Evolutionary conservation across 1,140 invertebrate genomes (phyloP).

Genomic region (Aphelenchoides besseyi): DNA sequence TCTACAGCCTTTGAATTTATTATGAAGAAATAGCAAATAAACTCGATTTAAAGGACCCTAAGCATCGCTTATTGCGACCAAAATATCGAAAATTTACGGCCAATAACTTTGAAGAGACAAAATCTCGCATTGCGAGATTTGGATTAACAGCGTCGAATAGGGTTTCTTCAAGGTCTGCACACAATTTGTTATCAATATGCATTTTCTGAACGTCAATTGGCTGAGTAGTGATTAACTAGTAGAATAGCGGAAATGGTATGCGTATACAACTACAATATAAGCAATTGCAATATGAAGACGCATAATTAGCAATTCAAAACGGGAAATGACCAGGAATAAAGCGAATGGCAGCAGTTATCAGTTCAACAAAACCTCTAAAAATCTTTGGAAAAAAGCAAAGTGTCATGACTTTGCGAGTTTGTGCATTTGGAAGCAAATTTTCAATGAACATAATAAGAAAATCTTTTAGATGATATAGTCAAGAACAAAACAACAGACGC

Average conservation of each 20-base stretch:
- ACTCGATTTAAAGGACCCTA: too few species aligned
- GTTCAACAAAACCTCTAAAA: background rate
- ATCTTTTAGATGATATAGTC: background rate
- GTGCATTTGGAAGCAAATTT: too few species aligned
- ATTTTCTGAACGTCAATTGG: background rate
- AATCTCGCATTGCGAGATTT: too few species aligned
- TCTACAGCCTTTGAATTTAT: too few species aligned
- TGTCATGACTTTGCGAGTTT: too few species aligned
- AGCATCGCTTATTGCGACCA: too few species aligned
- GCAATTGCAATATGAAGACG: background rate
- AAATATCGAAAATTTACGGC: too few species aligned
- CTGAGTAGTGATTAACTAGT: background rate
- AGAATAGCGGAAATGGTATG: background rate
- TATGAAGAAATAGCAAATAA: too few species aligned
- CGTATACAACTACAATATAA: background rate
- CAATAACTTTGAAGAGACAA: too few species aligned
- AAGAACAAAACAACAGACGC: background rate
- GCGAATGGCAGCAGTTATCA: background rate
- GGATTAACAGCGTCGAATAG: too few species aligned
- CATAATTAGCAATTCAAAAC: background rate
- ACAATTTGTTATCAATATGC: slow-evolving; percentile 1
- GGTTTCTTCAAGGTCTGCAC: too few species aligned
- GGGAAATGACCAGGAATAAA: background rate
- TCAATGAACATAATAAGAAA: background rate
- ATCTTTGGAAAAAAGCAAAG: background rate